Evolutionary conservation across 1,140 invertebrate species (phyloP), one percentile per base, ranked within the genome.

Genomic region (Diabrotica undecimpunctata): DNA sequence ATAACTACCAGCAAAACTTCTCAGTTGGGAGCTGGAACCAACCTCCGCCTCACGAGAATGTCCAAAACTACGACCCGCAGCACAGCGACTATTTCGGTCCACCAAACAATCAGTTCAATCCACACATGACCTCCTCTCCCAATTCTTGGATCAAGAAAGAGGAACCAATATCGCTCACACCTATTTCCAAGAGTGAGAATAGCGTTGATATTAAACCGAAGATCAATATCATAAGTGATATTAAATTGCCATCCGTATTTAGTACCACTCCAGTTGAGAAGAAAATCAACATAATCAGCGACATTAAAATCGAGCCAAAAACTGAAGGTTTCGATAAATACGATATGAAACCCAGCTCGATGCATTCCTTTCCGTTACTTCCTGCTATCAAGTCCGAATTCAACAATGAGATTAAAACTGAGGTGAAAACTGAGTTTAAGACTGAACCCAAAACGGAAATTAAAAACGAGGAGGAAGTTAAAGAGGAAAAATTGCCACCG

Each of bases 201-300:
- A 73, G 72, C 54, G 71, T 66, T 14, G 70, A 73, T 12, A 64
- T 69, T 6, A 78, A 78, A 69, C 77, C 77, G 5, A 78, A 79
- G 65, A 79, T 79, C 55, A 79, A 79, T 55, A 79, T 79, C 39
- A 74, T 79, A 13, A 79, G 77, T 66, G 76, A 79, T 68, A 79
- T 79, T 11, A 77, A 76, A 68, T 64, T 79, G 58, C 74, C 74
- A 6, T 64, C 72, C 36, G 66, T 71, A 54, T 76, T 73, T 61
- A 59, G 9, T n/a, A 46, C 41, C 8, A 6, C 41, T 4, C n/a
- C 41, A 8, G 11, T 46, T 7, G 73, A 75, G 6, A 77, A 75
- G 56, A 78, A 78, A 62, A 78, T 78, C 25, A 78, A 78, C 35
- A 78, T 77, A 50, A 70, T 79, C n/a, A 79, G 76, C 56, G 75